Conservation (phyloP, 1,140 invertebrate genomes). For the Belonocnema kinseyi region DNA sequence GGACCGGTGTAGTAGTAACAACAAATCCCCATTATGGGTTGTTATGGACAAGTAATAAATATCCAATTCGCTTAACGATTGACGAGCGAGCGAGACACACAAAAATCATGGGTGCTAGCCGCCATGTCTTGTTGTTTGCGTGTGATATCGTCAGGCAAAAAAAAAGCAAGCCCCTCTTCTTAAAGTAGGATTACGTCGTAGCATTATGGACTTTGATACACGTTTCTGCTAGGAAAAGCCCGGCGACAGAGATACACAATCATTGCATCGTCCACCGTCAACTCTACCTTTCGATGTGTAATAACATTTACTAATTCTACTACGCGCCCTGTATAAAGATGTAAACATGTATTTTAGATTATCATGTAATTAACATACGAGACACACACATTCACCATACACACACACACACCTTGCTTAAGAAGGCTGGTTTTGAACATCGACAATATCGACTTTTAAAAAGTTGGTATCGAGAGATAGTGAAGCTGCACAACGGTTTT, state of each 20-base stretch:
- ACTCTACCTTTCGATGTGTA: constrained; percentile 57
- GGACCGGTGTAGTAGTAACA: constrained; percentile 8
- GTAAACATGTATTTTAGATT: constrained; percentile 74
- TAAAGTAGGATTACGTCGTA: background rate
- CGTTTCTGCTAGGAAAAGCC: constrained; percentile 38
- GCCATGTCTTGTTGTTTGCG: background rate
- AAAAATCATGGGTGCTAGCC: constrained; percentile 17
- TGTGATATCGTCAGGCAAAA: constrained; percentile 1
- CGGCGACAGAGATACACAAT: constrained; percentile 29
- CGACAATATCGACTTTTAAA: constrained; percentile 15
- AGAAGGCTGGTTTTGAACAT: background rate
- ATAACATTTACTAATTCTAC: constrained; percentile 65
- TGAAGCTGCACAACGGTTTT: constrained; percentile 56
- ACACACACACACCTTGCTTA: constrained; percentile 42
- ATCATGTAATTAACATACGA: constrained; percentile 66
- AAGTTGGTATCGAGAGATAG: constrained; percentile 42
- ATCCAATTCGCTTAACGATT: constrained; percentile 2
- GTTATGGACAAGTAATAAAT: constrained; percentile 24
- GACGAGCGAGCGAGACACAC: background rate
- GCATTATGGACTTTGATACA: constrained; percentile 17
- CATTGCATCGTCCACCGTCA: constrained; percentile 45
- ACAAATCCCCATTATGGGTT: background rate
- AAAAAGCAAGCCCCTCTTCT: background rate
- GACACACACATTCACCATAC: constrained; percentile 50
- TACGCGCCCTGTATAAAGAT: constrained; percentile 68